Evolutionary conservation across 2,797 vertebrate genomes (phyloP), one percentile per base, ranked within the genome.

Genomic region (Notolepis coatsorum): DNA sequence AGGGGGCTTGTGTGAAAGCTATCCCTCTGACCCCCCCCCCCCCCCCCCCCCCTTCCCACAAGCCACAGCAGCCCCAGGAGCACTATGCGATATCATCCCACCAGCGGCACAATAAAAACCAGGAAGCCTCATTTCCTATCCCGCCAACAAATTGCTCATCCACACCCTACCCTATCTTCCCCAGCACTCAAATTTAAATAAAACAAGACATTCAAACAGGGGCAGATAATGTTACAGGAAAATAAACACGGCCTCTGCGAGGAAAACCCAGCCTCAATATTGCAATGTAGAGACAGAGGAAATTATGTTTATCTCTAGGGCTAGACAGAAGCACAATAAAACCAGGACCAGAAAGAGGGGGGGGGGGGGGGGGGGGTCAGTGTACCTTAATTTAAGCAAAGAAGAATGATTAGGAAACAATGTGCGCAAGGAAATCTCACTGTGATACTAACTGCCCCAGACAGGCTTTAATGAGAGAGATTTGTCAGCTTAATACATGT

Each of bases 121-220:
- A 89, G 90, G 80, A 89, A 88, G 76, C 79, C 85, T 88, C 68
- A 88, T 90, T 92, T 91, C 87, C 86, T 84, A 65, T 84, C 77
- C 79, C 71, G 80, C 61, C 80, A 80, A 82, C 84, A 90, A 81
- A 84, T 84, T 84, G 74, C 72, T 88, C 70, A 61, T 62, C 68
- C 52, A 28, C 56, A 15, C 53, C 58, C 55, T 46, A 61, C 61
- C 39, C 51, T 52, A 65, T 81, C 75, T 88, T 69, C 73, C 71
- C 77, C 54, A 62, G 73, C 78, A 61, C 79, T 80, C 65, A 66
- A 74, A 84, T 84, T 73, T 75, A 89, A 85, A 89, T 83, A 74
- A 82, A 86, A 86, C 54, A 61, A 72, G 75, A 65, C 52, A 15
- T 68, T 54, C 69, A 60, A 81, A 79, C 68, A 65, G 70, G 57